Percentiles rank a stretch among this genome's conserved stretches.
Conservation (phyloP, 2,888 invertebrate genomes). For the Drosophila birchii region DNA sequence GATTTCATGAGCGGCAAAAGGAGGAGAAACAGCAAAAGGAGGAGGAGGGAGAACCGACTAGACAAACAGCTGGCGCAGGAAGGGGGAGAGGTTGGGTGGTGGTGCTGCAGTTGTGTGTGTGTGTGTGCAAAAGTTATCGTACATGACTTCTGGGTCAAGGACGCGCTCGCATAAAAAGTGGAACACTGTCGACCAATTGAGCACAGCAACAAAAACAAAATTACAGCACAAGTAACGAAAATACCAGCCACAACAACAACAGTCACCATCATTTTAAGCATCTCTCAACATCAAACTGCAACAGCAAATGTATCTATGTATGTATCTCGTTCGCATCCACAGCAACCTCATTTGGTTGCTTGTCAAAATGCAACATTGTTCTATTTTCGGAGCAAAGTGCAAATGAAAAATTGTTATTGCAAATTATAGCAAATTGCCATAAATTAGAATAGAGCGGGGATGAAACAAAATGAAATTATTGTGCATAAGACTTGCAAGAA, state of each 20-base stretch:
- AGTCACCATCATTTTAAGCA: slow-evolving; percentile 48
- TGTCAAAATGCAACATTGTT: slow-evolving; percentile 28
- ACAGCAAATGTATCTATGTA: background rate
- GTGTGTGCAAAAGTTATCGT: slow-evolving; percentile 11
- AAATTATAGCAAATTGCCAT: slow-evolving; percentile 56
- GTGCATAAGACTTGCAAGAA: too few relatives aligned
- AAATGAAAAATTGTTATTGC: slow-evolving; percentile 61
- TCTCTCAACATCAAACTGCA: slow-evolving; percentile 58
- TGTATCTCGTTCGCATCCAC: slow-evolving; percentile 3
- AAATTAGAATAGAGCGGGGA: slow-evolving; percentile 32
- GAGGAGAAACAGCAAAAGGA: slow-evolving; percentile 1
- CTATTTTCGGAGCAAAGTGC: slow-evolving; percentile 62
- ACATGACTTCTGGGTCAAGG: slow-evolving; percentile 67
- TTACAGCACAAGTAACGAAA: slow-evolving; percentile 10
- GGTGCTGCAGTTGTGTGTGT: background rate
- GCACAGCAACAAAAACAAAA: slow-evolving; percentile 17
- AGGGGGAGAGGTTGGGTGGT: background rate
- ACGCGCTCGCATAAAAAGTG: slow-evolving; percentile 60
- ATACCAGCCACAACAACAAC: slow-evolving; percentile 13
- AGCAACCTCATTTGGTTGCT: background rate
- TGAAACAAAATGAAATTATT: slow-evolving; percentile 1
- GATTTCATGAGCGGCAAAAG: slow-evolving; percentile 17
- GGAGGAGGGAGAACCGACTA: slow-evolving; percentile 1
- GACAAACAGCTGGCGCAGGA: background rate
- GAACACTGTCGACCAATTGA: slow-evolving; percentile 59